Evolutionary conservation across 2,113 vertebrate species (phyloP), one percentile per base, ranked within the genome.

Genomic region (Meles meles): DNA sequence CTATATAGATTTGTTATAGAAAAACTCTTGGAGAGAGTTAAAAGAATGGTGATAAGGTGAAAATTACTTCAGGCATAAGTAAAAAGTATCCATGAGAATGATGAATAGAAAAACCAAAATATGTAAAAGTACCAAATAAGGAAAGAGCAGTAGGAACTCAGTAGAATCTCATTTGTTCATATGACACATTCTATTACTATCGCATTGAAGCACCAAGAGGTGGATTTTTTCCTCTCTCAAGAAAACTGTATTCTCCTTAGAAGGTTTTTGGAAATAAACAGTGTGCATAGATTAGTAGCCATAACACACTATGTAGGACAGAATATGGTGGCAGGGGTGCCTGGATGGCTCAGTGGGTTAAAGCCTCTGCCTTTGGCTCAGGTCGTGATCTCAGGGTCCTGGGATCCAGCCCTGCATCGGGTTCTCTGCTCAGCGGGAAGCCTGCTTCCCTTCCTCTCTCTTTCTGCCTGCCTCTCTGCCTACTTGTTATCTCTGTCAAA

Each of bases 31-130:
- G 37, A 80, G 29, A 37, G 27, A 82, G 79, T 65, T 80, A 72
- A 44, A 63, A 71, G 29, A 81, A 67, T 82, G 8, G 2, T 65
- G 20, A 87, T 57, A 92, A 39, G 14, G 3, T 69, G 2, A 88
- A 74, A 90, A 87, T 23, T 67, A 88, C 65, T 67, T 67, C 7
- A 77, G 25, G 55, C 55, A 34, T 37, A 52, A 92, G 57, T 74
- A 57, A 44, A 52, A 63, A 88, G 52, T 2, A 39, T 74, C 39
- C 72, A 29, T n/a, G n/a, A 85, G 11, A 88, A 84, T 37, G 4
- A 89, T 37, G 79, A 84, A 63, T 23, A 93, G 63, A 47, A 94
- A 94, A 88, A 65, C 52, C 72, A 74, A 94, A 82, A 79, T 61
- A n/a, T 61, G 42, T 61, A 49, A 39, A 79, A 89, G 27, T 6